Base-by-base conservation (phyloP, 2,113 vertebrate species). In the Amia ocellicauda region DNA sequence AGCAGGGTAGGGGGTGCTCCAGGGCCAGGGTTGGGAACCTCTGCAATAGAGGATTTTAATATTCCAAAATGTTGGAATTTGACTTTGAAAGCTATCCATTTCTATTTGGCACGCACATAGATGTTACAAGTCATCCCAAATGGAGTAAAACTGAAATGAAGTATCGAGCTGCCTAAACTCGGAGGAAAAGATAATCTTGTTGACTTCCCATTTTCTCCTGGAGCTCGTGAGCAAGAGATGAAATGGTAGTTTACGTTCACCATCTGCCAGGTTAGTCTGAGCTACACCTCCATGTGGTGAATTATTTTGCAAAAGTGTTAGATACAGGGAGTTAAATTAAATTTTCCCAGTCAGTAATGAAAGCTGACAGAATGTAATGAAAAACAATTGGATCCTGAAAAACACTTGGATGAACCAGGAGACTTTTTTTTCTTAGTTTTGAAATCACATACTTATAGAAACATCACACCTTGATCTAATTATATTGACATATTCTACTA, bases 251-350 rank as follows among this genome's bases (percentile, higher is more conserved):
- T 78, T 75, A 74, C 79, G 76, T 72, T 82, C 80, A 84, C 84
- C 86, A 87, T 85, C 84, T 88, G 86, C 51, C 77, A 64, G 64
- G 74, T 78, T 79, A 81, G 74, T 78, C 42, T 22, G 62, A 45
- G 67, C 73, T 72, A 68, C 72, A 80, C 79, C 77, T 84, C 81
- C 80, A 85, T 82, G 78, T 80, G 72, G 79, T 73, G 71, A 87
- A 83, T 84, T 82, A 82, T 70, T 79, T 60, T 78, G 77, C 82
- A 76, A 83, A 76, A 79, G 77, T 78, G 82, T 83, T 83, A 83
- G 76, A 84, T 74, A 82, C 80, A 81, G 59, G 59, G 28, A 57
- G 62, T 69, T 71, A 77, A 88, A 86, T 86, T 79, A 72, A 69
- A 79, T 87, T 80, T 83, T 76, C 64, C 74, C 63, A 57, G 70